Base-by-base conservation (phyloP, 2,797 vertebrate species). In the Syncerus caffer region DNA sequence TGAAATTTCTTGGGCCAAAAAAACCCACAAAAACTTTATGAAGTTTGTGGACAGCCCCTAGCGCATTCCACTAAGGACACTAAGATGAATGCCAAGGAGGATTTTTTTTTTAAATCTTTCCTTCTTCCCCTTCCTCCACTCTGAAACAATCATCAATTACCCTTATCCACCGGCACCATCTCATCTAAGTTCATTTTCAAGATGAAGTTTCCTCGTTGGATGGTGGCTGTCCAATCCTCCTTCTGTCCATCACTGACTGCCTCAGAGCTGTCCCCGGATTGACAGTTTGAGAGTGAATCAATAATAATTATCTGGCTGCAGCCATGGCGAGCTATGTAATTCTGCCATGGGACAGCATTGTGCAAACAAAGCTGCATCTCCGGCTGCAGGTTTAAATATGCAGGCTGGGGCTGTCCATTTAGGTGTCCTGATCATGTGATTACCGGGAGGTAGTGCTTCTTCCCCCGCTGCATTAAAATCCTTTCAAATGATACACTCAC, bases 131-230 rank as follows among this genome's bases (percentile, higher is more conserved):
- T 98, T 98, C 97, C 98, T 98, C 98, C 96, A 96, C 98, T 98
- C 98, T 99, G 99, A 99, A 99, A 99, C 99, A 99, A 99, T 99
- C 99, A 99, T 99, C 99, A 99, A 99, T 99, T 99, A 99, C 99
- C 98, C 99, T 99, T 99, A 99, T 99, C 99, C 99, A 99, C 99
- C 98, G 97, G 98, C 99, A 99, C 99, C 99, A 99, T 99, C 99
- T 99, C 99, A 99, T 99, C 99, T 98, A 98, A 99, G 99, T 99
- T 99, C 99, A 99, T 99, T 99, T 99, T 99, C 99, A 98, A 99
- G 99, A 99, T 99, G 99, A 99, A 99, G 99, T 99, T 99, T 99
- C 99, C 99, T 99, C 97, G 98, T 99, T 99, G 99, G 99, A 99
- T 99, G 99, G 98, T 98, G 99, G 99, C 99, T 99, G 99, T 99